Evolutionary conservation across 2,113 vertebrate species (phyloP), one percentile per base, ranked within the genome.

Genomic region (Malurus elegans): DNA sequence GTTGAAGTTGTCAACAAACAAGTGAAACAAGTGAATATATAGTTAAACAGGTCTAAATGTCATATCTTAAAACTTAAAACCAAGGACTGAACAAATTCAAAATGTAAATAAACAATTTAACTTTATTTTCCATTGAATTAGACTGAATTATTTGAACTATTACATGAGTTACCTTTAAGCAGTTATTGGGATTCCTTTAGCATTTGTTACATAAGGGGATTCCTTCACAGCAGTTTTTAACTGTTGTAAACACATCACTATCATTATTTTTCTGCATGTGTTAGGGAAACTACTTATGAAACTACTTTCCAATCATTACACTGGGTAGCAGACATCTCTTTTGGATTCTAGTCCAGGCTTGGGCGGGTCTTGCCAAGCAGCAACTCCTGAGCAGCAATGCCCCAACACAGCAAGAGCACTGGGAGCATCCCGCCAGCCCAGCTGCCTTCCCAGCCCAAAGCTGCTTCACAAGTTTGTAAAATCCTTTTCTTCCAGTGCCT

Each of bases 401-500:
- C 67, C 42, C 28, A 32, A 8, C 23, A 19, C 1, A 3, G 54
- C 61, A 61, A 23, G 36, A 53, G 91, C 14, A 5, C 34, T 23
- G 17, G 28, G 51, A 57, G 54, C 31, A 66, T 57, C 71, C 40
- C 54, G 34, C 5, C 29, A 65, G 5, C 38, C 15, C 80, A 71
- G 24, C 12, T 38, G 44, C 79, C 32, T 71, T 53, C 50, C 82
- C 85, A 96, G 86, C 12, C 92, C 79, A 14, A 62, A 87, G 87
- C 70, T 88, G 75, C 2, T 65, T 58, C 31, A 79, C 38, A 79
- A 91, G 51, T 79, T 85, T 54, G 29, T 13, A 53, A 89, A 95
- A 94, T 58, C 42, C 60, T 91, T 95, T 95, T 90, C 60, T 90
- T 91, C 61, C 56, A 71, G 44, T 67, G 40, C 42, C 51, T 93